Conservation (phyloP, 2,113 vertebrate species). For the Mirounga angustirostris region DNA sequence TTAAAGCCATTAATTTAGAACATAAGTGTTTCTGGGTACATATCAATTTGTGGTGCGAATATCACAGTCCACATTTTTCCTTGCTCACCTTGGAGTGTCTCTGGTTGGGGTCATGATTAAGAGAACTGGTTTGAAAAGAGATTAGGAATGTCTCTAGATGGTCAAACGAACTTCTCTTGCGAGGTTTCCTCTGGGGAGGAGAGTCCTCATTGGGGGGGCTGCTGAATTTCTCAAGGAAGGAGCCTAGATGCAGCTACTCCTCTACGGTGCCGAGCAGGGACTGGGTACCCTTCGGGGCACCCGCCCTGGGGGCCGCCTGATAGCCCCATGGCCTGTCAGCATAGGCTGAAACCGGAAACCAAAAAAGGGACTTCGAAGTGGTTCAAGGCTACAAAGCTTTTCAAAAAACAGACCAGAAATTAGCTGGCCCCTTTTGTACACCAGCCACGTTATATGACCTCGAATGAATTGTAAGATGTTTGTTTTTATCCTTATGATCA, state of each 20-base stretch:
- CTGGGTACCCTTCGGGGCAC: neutral
- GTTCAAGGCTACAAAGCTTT: neutral
- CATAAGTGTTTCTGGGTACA: constrained; percentile 89
- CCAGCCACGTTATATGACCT: neutral
- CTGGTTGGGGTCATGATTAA: neutral
- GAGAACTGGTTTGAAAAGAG: neutral
- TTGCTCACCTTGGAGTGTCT: constrained; percentile 29
- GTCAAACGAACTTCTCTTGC: neutral
- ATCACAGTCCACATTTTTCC: constrained; percentile 27
- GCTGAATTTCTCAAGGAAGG: neutral
- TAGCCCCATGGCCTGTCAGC: neutral
- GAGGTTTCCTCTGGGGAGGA: neutral
- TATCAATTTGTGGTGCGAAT: constrained; percentile 61
- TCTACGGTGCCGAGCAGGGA: neutral
- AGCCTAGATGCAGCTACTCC: neutral
- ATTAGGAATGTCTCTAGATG: neutral
- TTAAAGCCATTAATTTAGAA: constrained; percentile 90
- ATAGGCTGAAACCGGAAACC: neutral
- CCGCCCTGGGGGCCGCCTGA: neutral
- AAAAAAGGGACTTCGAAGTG: neutral
- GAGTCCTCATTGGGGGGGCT: neutral
- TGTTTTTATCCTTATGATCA: neutral
- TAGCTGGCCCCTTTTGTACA: neutral
- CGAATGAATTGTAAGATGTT: neutral
- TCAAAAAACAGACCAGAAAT: neutral